phyloP scores from a whole-genome alignment of 2,113 vertebrate species.

The Thoracochromis brauschi region DNA sequence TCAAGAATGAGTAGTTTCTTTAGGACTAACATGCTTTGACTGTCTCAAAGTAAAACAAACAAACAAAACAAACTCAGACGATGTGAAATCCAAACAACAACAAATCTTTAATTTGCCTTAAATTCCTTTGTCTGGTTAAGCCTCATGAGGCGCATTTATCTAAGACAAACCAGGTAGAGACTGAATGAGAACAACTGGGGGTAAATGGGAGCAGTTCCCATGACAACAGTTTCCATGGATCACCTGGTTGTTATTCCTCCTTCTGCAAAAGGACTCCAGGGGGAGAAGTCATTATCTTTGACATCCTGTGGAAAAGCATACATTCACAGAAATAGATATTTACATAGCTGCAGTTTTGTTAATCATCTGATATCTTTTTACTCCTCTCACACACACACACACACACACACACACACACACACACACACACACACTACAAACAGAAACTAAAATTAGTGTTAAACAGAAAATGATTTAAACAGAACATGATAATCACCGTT shows the following conservation, averaged over 20 bases:
- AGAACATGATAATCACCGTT: constrained; percentile 72
- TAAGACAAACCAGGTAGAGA: neutral
- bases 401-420: rapidly evolving
- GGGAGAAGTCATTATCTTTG: constrained; percentile 81
- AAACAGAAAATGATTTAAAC: neutral
- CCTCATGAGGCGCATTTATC: neutral
- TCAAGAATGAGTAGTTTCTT: neutral
- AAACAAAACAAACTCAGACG: neutral
- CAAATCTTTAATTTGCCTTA: neutral
- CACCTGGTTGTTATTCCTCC: constrained; percentile 82
- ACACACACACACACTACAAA: rapidly evolving
- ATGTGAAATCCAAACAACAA: neutral
- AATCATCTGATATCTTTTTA: neutral
- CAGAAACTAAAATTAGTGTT: neutral
- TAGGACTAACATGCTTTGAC: neutral
- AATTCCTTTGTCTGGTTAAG: neutral
- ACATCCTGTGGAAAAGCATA: constrained; percentile 73
- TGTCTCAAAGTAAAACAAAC: neutral
- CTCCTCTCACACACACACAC: rapidly evolving
- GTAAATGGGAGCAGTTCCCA: constrained; percentile 30
- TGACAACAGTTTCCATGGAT: constrained; percentile 48
- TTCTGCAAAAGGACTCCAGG: constrained; percentile 89
- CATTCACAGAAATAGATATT: neutral
- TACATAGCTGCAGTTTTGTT: neutral
- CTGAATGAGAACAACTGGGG: neutral